Conservation (phyloP, 2,888 invertebrate genomes). For the Sarcophaga rosellei region DNA sequence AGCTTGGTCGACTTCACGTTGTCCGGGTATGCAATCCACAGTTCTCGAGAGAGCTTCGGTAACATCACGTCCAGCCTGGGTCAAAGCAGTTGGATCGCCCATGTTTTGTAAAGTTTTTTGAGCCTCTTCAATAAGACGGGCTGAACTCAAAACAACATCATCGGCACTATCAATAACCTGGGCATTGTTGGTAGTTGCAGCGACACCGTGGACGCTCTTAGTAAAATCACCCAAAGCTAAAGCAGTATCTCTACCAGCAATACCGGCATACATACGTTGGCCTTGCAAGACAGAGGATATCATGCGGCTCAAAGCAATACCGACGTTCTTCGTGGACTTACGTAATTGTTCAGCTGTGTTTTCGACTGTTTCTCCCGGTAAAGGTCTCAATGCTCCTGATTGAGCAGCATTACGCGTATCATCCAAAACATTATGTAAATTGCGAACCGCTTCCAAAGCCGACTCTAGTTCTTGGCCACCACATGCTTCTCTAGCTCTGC, state of each 20-base stretch:
- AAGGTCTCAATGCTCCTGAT: constrained; percentile 87
- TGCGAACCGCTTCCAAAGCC: constrained; percentile 90
- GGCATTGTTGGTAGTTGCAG: constrained; percentile 86
- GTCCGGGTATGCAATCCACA: constrained; percentile 94
- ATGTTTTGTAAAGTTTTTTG: constrained; percentile 83
- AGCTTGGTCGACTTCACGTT: constrained; percentile 95
- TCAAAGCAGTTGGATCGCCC: constrained; percentile 82
- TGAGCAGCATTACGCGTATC: constrained; percentile 90
- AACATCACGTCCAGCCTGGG: constrained; percentile 89
- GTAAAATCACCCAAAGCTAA: constrained; percentile 88
- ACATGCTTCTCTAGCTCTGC: constrained; percentile 88
- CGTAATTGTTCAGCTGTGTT: constrained; percentile 82
- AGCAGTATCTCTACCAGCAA: constrained; percentile 91
- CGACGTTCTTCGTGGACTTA: constrained; percentile 87
- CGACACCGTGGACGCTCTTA: constrained; percentile 89
- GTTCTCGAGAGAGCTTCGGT: constrained; percentile 84
- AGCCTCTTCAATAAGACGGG: constrained; percentile 90
- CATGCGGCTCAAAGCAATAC: constrained; percentile 91
- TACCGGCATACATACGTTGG: constrained; percentile 90
- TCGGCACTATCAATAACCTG: constrained; percentile 87
- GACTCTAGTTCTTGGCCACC: constrained; percentile 93
- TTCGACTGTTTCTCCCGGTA: constrained; percentile 91
- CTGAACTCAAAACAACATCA: constrained; percentile 90
- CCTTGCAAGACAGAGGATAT: constrained; percentile 92
- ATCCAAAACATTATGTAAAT: constrained; percentile 90